Conservation (phyloP, 2,888 invertebrate genomes). For the Thecocarcelia acutangulata region DNA sequence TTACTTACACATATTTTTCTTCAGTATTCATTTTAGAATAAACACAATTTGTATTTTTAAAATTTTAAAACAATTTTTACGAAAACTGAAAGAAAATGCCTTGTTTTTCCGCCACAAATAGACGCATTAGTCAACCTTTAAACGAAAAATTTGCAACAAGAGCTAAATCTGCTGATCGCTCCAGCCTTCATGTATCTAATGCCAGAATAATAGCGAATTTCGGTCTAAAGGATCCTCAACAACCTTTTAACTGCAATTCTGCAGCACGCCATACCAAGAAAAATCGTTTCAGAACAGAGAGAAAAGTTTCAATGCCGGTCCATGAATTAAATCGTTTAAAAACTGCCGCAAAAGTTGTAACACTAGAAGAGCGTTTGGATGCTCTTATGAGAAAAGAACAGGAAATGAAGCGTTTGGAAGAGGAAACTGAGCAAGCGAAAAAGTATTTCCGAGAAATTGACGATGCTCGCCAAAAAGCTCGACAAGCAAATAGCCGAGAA, state of each 20-base stretch:
- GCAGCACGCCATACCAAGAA: slow-evolving; percentile 67
- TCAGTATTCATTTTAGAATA: background rate
- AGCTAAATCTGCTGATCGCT: slow-evolving; percentile 66
- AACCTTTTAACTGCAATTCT: slow-evolving; percentile 67
- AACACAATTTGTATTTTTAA: slow-evolving; percentile 2
- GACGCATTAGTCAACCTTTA: slow-evolving; percentile 72
- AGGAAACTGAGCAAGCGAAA: slow-evolving; percentile 84
- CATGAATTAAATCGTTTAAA: slow-evolving; percentile 84
- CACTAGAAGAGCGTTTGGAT: slow-evolving; percentile 81
- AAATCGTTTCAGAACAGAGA: slow-evolving; percentile 69
- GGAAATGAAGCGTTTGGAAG: slow-evolving; percentile 82
- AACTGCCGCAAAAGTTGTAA: slow-evolving; percentile 84
- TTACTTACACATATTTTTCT: slow-evolving; percentile 17
- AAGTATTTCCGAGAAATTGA: slow-evolving; percentile 82
- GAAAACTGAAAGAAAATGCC: slow-evolving; percentile 71
- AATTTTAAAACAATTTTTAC: background rate
- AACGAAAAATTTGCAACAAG: slow-evolving; percentile 70
- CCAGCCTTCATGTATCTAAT: slow-evolving; percentile 12
- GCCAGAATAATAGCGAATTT: slow-evolving; percentile 8
- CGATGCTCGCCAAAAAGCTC: slow-evolving; percentile 73
- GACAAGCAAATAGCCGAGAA: slow-evolving; percentile 73
- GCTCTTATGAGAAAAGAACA: slow-evolving; percentile 81
- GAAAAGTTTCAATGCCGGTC: slow-evolving; percentile 78
- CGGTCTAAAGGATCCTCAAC: background rate
- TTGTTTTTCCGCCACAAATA: slow-evolving; percentile 76